Percentiles rank a stretch among this genome's conserved stretches.
Evolutionary conservation across 2,113 vertebrate species (phyloP).

Genomic region (Rousettus leschenaultii): DNA sequence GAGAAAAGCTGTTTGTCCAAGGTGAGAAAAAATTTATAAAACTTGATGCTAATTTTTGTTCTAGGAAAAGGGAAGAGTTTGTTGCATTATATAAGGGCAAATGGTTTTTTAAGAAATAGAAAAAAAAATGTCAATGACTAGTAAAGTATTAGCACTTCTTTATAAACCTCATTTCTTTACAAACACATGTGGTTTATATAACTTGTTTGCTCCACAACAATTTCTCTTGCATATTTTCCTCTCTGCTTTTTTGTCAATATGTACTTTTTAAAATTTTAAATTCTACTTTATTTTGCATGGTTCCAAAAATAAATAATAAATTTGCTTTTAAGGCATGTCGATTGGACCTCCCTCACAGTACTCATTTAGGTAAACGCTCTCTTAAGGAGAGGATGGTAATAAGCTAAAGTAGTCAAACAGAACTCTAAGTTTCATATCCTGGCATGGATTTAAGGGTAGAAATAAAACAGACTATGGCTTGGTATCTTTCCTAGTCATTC

Average conservation of each 20-base stretch:
- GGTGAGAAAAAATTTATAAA: background rate
- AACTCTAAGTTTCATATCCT: constrained; percentile 37
- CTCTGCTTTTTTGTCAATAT: background rate
- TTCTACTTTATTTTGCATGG: background rate
- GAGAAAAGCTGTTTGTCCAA: background rate
- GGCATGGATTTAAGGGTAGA: background rate
- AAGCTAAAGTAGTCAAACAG: background rate
- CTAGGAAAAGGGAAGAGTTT: background rate
- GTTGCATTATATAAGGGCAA: background rate
- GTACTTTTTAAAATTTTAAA: background rate
- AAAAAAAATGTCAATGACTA: background rate
- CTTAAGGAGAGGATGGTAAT: no score
- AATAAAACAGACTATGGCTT: background rate
- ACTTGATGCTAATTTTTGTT: background rate
- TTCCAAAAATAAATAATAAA: background rate
- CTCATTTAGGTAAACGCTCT: background rate
- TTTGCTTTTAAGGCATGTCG: background rate
- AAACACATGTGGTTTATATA: background rate
- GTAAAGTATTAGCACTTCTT: background rate
- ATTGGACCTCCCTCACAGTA: no score
- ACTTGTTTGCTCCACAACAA: background rate
- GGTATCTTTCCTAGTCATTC: background rate
- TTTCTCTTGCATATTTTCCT: background rate
- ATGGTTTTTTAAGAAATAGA: background rate
- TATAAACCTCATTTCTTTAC: background rate